Evolutionary conservation across 92 coral and sea anemone species (phyloP), one percentile per base, ranked within the genome.

Genomic region (Zoanthus sansibaricus): DNA sequence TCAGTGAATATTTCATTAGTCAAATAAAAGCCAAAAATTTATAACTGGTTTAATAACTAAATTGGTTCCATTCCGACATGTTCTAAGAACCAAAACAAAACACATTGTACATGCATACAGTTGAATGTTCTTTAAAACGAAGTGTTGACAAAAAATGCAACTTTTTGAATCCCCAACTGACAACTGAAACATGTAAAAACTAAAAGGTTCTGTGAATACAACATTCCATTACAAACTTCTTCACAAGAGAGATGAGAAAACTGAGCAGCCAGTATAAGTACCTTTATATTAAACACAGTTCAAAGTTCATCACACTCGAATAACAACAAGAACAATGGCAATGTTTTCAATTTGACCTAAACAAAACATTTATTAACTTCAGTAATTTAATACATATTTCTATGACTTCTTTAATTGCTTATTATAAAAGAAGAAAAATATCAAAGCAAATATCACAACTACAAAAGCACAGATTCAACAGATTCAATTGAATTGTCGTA

Each of bases 191-290:
- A 74, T 0, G 59, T 47, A 74, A 74, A 45, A 74, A 45, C 18
- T 72, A 72, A 72, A 72, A 74, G 47, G 59, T 46, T 48, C 78
- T 74, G 56, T 46, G 78, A 74, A 74, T 74, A 74, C 31, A 72
- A 72, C 78, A 58, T 74, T 74, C 37, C 78, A 74, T 74, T 74
- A 74, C 78, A 74, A 74, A 74, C 78, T 74, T 47, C 78, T 74
- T 71, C 51, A 71, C 61, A 59, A 74, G 78, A 73, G 78, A 73
- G 58, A 73, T 44, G 78, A 73, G 61, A 74, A 17, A 74, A 74
- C 78, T 9, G 78, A 48, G 78, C 32, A 74, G 20, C 59, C 59
- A 46, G 16, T 32, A 71, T 7, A 72, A 72, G 52, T 72, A 25
- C 77, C 52, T 72, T 72, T 54, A 72, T 54, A 72, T 56, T 56